Percentiles rank a stretch among this genome's conserved stretches.
phyloP scores from a whole-genome alignment of 1,140 invertebrate genomes.

The Trinorchestia longiramus region DNA sequence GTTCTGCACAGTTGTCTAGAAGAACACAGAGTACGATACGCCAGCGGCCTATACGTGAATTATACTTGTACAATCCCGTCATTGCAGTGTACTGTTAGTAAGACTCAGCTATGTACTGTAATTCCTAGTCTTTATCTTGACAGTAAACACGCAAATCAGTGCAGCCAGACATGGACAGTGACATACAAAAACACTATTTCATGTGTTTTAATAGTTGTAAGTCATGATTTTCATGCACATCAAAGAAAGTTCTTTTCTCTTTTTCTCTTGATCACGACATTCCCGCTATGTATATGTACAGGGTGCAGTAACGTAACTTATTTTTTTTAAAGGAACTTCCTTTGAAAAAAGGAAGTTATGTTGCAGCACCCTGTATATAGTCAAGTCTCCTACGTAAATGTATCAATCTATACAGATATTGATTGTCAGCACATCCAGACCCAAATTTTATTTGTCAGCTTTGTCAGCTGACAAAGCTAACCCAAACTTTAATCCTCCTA shows the following conservation, averaged over 20 bases:
- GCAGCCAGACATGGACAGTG: background rate
- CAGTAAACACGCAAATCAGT: background rate
- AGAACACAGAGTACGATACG: background rate
- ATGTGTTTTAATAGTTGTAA: background rate
- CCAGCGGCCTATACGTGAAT: background rate
- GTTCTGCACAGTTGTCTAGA: background rate
- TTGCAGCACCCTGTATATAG: too few relatives aligned
- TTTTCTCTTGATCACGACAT: background rate
- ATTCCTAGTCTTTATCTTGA: background rate
- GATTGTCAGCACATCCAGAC: background rate
- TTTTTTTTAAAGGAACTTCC: too few relatives aligned
- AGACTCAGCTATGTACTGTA: background rate
- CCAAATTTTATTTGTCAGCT: too few relatives aligned
- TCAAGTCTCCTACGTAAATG: background rate
- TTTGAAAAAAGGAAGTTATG: too few relatives aligned
- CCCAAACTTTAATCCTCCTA: too few relatives aligned
- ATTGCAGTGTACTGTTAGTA: background rate
- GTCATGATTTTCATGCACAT: background rate
- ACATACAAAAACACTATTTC: background rate
- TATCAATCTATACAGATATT: background rate
- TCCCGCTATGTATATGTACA: background rate
- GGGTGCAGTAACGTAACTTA: too few relatives aligned
- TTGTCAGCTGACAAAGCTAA: too few relatives aligned
- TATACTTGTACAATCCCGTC: background rate
- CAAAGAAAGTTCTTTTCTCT: background rate